Evolutionary conservation across 1,140 invertebrate species (phyloP), one percentile per base, ranked within the genome.

Genomic region (Camponotus vicinus): DNA sequence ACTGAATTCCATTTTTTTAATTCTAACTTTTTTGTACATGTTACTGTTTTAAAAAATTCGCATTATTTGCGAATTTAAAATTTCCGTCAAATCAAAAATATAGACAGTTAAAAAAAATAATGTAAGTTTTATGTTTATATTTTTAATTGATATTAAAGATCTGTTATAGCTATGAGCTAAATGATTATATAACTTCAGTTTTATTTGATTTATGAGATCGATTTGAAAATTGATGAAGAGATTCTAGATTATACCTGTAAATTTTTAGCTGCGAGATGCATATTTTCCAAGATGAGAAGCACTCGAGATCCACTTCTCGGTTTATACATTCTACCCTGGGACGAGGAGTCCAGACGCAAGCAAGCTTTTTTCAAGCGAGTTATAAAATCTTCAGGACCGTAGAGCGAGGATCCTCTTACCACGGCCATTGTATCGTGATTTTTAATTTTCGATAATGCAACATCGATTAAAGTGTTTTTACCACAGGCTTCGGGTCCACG

Each of bases 311-410:
- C 94, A 76, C 63, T 94, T 91, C 93, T 93, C 0, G 94, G 94
- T 61, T 90, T 92, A 32, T 95, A 95, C 3, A 70, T 90, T 86
- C 94, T 90, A 9, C 94, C 93, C 55, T 93, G 90, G 0, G 92
- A 91, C 0, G 94, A 93, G 0, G 94, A 95, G 66, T 95, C 95
- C 13, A 95, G 77, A 32, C 92, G 91, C 5, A 95, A 88, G 52
- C 95, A 95, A 9, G 91, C 89, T 59, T 94, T 90, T 80, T 94
- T 95, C 5, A 95, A 76, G 59, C 94, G 86, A 3, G 52, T 88
- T 5, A 93, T 92, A 1, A 95, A 85, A 88, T 95, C 93, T 63
- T 93, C 91, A n/a, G 93, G 67, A 11, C 94, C 94, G 9, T 95
- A 95, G 3, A 95, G 63, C 6, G 94, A 94, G 0, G 94, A 95